Percentiles rank a stretch among this genome's conserved stretches.
Evolutionary conservation across 2,113 vertebrate genomes (phyloP).

Genomic region (Neotoma lepida): DNA sequence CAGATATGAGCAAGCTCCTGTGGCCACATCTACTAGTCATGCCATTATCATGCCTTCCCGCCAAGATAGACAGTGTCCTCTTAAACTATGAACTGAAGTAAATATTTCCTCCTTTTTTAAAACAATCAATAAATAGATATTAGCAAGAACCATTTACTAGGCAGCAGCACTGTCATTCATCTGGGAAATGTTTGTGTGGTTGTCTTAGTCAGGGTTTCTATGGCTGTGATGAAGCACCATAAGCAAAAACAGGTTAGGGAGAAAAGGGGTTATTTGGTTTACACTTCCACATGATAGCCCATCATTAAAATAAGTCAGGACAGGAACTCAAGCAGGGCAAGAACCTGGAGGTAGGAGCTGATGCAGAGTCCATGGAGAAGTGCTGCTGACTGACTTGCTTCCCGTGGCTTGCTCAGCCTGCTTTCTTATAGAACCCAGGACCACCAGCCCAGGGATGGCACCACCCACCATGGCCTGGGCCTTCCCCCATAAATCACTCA

Average conservation of each 20-base stretch:
- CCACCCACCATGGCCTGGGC: background rate
- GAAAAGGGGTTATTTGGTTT: background rate
- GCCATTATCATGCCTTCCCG: background rate
- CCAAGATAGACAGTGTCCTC: background rate
- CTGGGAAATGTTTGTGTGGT: background rate
- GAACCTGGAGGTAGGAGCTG: background rate
- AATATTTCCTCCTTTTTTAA: background rate
- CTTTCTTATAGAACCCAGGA: background rate
- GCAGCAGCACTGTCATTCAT: background rate
- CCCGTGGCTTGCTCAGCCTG: no score
- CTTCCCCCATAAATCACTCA: background rate
- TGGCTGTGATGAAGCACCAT: background rate
- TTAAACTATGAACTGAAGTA: background rate
- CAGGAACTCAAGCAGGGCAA: background rate
- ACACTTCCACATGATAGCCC: background rate
- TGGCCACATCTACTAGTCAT: background rate
- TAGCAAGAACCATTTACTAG: no score
- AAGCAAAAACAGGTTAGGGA: background rate
- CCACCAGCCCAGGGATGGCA: background rate
- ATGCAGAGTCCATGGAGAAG: background rate
- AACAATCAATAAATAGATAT: background rate
- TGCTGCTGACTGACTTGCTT: background rate
- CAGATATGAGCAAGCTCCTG: background rate
- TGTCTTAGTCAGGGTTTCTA: background rate
- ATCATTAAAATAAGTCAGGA: background rate